phyloP scores from a whole-genome alignment of 1,140 invertebrate species.

The Macrocentrus cingulum region DNA sequence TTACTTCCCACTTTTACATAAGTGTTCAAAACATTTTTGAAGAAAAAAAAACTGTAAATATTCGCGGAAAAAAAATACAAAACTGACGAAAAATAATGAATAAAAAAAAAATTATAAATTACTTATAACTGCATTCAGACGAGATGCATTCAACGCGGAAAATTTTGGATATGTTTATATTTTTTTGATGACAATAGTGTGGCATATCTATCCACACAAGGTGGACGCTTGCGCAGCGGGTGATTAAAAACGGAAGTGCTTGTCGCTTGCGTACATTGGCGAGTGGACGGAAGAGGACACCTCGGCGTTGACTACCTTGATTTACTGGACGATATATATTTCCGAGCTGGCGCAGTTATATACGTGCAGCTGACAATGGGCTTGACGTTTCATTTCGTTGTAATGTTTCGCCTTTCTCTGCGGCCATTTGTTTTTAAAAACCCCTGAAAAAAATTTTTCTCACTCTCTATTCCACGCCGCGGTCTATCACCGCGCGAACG shows the following conservation, averaged over 20 bases:
- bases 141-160: no score
- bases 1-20: no score
- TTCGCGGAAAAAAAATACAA: no score
- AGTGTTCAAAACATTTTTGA: no score
- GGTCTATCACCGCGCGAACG: no score
- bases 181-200: neutral
- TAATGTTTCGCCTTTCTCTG: slow-evolving; percentile 32
- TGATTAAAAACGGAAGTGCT: slow-evolving; percentile 36
- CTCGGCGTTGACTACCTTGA: slow-evolving; percentile 29
- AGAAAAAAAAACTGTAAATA: no score
- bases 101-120: no score
- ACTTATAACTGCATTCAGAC: no score
- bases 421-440: slow-evolving; percentile 11
- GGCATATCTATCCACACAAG: no score
- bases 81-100: no score
- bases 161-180: no score
- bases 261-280: slow-evolving; percentile 16
- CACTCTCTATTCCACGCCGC: neutral
- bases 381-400: slow-evolving; percentile 36
- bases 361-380: slow-evolving; percentile 31
- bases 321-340: slow-evolving; percentile 39
- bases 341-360: slow-evolving; percentile 22
- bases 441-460: neutral
- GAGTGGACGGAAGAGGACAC: slow-evolving; percentile 21
- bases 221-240: slow-evolving; percentile 3